Conservation (phyloP, 2,797 vertebrate species). For the Darevskia mixta region DNA sequence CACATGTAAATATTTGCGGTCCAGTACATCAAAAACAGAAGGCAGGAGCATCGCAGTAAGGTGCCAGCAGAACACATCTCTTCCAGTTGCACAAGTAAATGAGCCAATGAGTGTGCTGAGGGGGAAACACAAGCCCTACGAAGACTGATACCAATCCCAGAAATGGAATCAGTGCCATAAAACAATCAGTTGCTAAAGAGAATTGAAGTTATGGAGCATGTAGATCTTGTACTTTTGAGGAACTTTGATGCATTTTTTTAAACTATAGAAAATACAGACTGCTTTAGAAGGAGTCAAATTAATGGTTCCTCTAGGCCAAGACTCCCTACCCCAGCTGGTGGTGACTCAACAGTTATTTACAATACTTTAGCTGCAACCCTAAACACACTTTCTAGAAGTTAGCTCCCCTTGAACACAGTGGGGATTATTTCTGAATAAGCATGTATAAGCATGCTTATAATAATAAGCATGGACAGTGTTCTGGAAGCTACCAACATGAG, state of each 20-base stretch:
- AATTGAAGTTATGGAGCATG: neutral
- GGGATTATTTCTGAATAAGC: neutral
- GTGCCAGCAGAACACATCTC: neutral
- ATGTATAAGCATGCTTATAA: neutral
- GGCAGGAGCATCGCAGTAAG: neutral
- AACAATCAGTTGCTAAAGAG: conserved; percentile 6
- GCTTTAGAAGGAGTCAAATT: neutral
- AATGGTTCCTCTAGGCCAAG: neutral
- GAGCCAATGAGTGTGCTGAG: neutral
- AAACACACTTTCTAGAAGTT: no score
- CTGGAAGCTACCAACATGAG: no score
- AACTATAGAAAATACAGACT: neutral
- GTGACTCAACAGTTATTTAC: neutral
- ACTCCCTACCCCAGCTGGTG: neutral
- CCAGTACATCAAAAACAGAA: neutral
- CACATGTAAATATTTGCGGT: neutral
- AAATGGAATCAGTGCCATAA: conserved; percentile 13
- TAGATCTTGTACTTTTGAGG: neutral
- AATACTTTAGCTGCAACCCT: neutral
- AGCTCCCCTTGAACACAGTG: no score
- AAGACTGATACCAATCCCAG: neutral
- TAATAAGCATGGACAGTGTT: no score
- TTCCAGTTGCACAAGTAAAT: neutral
- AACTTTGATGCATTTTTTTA: neutral
- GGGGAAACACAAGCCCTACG: neutral